phyloP scores from a whole-genome alignment of 2,797 vertebrate genomes.

The Muscicapa striata region DNA sequence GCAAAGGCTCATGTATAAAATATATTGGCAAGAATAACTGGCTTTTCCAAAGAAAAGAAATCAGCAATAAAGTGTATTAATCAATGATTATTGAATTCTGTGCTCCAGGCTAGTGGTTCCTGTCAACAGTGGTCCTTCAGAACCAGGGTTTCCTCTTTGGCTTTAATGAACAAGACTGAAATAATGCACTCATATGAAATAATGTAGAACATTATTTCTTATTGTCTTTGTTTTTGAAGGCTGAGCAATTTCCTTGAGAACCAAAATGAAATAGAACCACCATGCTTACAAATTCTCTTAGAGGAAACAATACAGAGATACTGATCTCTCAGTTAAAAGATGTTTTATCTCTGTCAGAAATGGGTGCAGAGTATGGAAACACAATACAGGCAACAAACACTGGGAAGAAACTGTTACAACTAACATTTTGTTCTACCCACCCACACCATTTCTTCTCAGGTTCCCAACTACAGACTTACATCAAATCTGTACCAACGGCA shows the following conservation, averaged over 20 bases:
- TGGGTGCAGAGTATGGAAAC: background rate
- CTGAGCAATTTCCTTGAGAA: conserved; percentile 29
- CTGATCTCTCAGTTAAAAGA: background rate
- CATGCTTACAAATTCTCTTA: background rate
- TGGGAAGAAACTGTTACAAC: background rate
- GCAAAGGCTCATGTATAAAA: conserved; percentile 63
- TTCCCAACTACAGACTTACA: background rate
- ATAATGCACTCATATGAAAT: conserved; percentile 61
- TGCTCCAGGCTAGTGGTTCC: conserved; percentile 62
- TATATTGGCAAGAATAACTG: conserved; percentile 60
- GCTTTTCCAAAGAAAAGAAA: conserved; percentile 67
- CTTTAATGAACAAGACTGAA: conserved; percentile 73
- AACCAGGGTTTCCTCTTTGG: conserved; percentile 59
- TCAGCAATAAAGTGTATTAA: conserved; percentile 71
- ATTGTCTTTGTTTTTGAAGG: conserved; percentile 14
- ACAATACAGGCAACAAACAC: background rate
- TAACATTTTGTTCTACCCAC: background rate
- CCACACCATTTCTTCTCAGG: background rate
- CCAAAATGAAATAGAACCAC: background rate
- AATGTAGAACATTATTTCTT: conserved; percentile 22
- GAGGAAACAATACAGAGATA: background rate
- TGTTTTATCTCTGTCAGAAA: background rate
- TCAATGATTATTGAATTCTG: conserved; percentile 75
- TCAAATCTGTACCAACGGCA: accelerated
- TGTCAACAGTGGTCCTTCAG: conserved; percentile 66